A percentile compares a stretch with the other conserved stretches of the same genome.
Conservation (phyloP, 2,888 invertebrate genomes). For the Limnephilus auricula region DNA sequence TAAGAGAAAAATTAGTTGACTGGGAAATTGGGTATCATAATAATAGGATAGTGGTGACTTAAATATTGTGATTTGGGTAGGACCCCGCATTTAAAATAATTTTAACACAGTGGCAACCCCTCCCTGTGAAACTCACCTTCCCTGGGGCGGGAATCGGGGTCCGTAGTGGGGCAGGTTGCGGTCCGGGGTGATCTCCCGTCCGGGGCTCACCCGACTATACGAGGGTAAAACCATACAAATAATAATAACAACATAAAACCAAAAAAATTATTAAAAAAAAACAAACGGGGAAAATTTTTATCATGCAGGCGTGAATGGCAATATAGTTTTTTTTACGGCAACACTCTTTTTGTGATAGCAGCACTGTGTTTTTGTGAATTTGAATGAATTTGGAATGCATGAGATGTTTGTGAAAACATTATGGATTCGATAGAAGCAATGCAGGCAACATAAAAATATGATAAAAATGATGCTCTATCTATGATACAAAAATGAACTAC, state of each 20-base stretch:
- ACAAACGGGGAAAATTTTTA: not conserved
- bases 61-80: conserved; percentile 32
- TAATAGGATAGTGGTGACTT: not conserved
- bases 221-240: conserved; percentile 50
- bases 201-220: conserved; percentile 91
- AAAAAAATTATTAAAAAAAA: conserved; percentile 31
- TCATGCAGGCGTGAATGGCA: conserved; percentile 30
- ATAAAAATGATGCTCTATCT: not conserved
- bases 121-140: conserved; percentile 80
- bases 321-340: not conserved
- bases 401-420: not conserved
- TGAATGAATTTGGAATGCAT: conserved; percentile 10
- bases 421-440: conserved; percentile 2
- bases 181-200: conserved; percentile 89
- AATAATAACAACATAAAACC: conserved; percentile 46
- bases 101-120: conserved; percentile 37
- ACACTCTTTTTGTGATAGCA: not conserved
- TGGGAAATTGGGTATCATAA: not conserved
- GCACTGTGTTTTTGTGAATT: not conserved
- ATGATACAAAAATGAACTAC: not conserved
- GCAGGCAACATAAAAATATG: not conserved
- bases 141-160: conserved; percentile 91
- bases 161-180: conserved; percentile 92
- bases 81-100: not conserved
- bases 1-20: not conserved